Percentiles rank a stretch among this genome's conserved stretches.
phyloP scores from a whole-genome alignment of 2,888 invertebrate genomes.

The Xanthia icteritia region DNA sequence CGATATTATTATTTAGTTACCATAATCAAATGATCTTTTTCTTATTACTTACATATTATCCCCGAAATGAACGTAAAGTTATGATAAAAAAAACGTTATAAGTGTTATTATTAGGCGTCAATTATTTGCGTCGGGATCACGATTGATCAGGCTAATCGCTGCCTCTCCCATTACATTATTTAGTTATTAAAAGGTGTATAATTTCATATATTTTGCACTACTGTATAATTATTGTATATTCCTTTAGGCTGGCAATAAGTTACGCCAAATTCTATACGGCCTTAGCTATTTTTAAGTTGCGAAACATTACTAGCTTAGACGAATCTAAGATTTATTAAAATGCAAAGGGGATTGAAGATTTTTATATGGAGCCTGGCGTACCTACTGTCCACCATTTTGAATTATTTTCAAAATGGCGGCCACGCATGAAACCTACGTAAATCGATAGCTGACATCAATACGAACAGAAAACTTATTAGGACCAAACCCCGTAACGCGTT shows the following conservation, averaged over 20 bases:
- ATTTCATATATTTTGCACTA: slow-evolving; percentile 36
- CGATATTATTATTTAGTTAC: slow-evolving; percentile 35
- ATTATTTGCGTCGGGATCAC: slow-evolving; percentile 11
- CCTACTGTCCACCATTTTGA: no score
- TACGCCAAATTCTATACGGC: slow-evolving; percentile 22
- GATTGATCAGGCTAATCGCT: slow-evolving; percentile 20
- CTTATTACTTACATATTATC: background rate
- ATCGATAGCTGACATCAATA: no score
- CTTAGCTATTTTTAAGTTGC: slow-evolving; percentile 32
- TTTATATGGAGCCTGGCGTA: background rate
- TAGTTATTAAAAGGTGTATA: slow-evolving; percentile 52
- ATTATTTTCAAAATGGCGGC: no score
- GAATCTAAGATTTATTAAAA: slow-evolving; percentile 41
- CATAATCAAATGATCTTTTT: slow-evolving; percentile 16
- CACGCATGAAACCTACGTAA: no score
- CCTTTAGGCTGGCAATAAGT: slow-evolving; percentile 19
- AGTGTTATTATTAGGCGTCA: background rate
- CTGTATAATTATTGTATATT: slow-evolving; percentile 40
- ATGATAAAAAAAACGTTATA: background rate
- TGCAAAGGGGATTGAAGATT: background rate
- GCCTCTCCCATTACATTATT: slow-evolving; percentile 47
- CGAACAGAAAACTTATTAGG: no score
- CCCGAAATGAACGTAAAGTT: background rate
- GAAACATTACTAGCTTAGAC: slow-evolving; percentile 35
- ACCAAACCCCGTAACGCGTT: no score